Evolutionary conservation across 2,888 invertebrate genomes (phyloP), one percentile per base, ranked within the genome.

Genomic region (Galerucella pusilla): DNA sequence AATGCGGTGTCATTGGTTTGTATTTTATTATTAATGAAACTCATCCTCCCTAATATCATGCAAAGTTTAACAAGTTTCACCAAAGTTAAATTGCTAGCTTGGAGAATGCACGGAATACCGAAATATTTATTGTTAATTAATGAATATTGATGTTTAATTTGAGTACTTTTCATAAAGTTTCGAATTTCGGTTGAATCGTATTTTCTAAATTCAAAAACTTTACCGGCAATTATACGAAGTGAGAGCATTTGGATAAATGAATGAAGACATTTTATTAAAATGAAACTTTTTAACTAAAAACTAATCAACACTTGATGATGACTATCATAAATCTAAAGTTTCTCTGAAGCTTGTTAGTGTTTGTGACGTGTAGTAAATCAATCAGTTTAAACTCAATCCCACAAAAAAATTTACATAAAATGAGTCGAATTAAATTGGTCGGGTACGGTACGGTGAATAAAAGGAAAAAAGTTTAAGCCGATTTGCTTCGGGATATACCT

Each of bases 21-120:
- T 57, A 57, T 20, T 57, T 20, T 20, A 57, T 57, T 20, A 20
- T 57, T 2, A 20, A 10, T 20, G 9, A 57, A 57, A 20, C 20
- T 7, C 16, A 57, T 57, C 11, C 9, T 57, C 9, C 4, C 16
- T 10, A 16, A 57, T 25, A 25, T 25, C 6, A 12, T 46, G 20
- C 25, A 14, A 42, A 28, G 54, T 67, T 67, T 67, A 52, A 54
- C 52, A 54, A 54, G 68, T 60, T 60, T 68, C 20, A 46, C 2
- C 12, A 11, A 68, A 68, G 60, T 67, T 67, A 54, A 67, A 67
- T 67, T 52, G 25, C 67, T 54, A 45, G 54, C 60, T 68, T 49
- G 25, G n/a, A 10, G 14, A 57, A 25, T 68, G 42, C 68, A 20
- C 45, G 42, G 45, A 59, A 57, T 35, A 59, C 7, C 42, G 57